Conservation (phyloP, 1,140 invertebrate species). For the Gryon sp. region DNA sequence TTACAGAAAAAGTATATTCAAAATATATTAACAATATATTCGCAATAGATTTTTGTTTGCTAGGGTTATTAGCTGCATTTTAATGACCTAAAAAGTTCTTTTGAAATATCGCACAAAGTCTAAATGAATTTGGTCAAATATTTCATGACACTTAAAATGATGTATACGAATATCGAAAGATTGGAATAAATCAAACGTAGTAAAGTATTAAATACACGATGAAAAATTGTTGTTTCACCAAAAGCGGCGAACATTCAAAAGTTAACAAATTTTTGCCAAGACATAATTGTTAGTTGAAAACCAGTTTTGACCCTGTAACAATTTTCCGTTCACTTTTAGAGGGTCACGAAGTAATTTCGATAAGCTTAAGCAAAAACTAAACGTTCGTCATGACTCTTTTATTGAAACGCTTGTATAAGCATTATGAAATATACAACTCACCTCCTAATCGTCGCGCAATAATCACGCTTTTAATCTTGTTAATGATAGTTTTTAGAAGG, state of each 20-base stretch:
- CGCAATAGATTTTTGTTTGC: no score
- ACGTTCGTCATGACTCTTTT: constrained; percentile 39
- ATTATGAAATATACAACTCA: constrained; percentile 41
- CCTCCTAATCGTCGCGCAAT: constrained; percentile 32
- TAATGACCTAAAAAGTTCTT: no score
- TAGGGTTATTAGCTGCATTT: no score
- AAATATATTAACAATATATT: no score
- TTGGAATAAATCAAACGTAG: no score
- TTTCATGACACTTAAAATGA: no score
- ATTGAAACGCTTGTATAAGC: constrained; percentile 45
- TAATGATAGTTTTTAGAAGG: constrained; percentile 45
- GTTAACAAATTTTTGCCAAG: background rate
- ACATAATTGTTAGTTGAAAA: constrained; percentile 43
- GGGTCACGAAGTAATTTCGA: constrained; percentile 45
- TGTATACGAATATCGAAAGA: no score
- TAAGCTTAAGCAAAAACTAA: constrained; percentile 20
- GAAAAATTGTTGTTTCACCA: background rate
- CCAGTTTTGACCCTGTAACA: constrained; percentile 51
- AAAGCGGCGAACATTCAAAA: background rate
- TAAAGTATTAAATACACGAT: background rate
- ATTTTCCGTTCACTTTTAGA: constrained; percentile 53
- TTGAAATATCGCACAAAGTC: no score
- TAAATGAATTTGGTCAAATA: no score
- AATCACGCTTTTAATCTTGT: constrained; percentile 41
- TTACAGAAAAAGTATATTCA: no score